Evolutionary conservation across 2,888 invertebrate species (phyloP), one percentile per base, ranked within the genome.

Genomic region (Euplexia lucipara): DNA sequence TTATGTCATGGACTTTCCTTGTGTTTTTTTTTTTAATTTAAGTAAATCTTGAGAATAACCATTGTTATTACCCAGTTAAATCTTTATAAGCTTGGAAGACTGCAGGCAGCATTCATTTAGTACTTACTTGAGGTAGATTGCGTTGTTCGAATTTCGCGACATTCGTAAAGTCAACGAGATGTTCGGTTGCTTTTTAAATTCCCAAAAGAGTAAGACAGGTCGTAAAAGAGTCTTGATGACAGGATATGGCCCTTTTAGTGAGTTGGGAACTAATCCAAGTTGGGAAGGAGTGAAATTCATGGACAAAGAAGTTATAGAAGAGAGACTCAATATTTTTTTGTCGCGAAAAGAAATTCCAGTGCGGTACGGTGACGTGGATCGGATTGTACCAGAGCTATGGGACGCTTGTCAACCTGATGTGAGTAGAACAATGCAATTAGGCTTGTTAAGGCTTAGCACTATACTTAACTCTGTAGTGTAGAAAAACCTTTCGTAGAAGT

Each of bases 201-300:
- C 26, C 26, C 3, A 2, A 5, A 5, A 26, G 26, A 26, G 26
- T 26, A 5, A 26, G 26, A 26, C 26, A 5, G 26, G n/a, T 14
- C 37, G 37, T n/a, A n/a, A 14, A n/a, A 37, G 37, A n/a, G 92
- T 96, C 48, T 81, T 97, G 42, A 95, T 97, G 10, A 97, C 97
- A 71, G 98, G 98, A 9, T 98, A 98, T 91, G 98, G 98, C 0
- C 98, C 98, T 3, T 98, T 98, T 90, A 90, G 93, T 8, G 92
- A 91, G 41, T 97, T 98, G 84, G 89, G 90, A 18, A 92, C 97
- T 14, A 98, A 98, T 88, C 97, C 98, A 0, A 98, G 98, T 86
- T 98, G 98, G 98, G 97, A 97, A 87, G 97, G 97, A 12, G 98
- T 98, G 0, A 96, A 97, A 85, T 84, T 96, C 52, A 92, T 97